Evolutionary conservation across 1,140 invertebrate genomes (phyloP).

Genomic region (Bursaphelenchus mucronatus): DNA sequence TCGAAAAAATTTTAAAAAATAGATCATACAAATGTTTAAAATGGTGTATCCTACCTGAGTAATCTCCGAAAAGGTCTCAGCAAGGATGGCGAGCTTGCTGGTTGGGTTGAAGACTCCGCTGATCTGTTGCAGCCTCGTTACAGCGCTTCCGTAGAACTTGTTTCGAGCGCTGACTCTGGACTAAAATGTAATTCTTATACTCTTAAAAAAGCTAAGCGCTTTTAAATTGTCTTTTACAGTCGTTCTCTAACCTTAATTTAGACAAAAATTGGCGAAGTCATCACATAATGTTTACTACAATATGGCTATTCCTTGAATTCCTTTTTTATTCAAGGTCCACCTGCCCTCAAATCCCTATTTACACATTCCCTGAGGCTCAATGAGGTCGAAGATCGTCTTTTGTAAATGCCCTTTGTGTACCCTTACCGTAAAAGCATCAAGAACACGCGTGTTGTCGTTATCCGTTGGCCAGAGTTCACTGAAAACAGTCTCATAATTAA

Average conservation of each 20-base stretch:
- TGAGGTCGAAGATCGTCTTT: no score
- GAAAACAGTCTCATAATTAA: not conserved
- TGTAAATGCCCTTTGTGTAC: not conserved
- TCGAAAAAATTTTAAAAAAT: not conserved
- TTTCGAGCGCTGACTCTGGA: constrained; percentile 33
- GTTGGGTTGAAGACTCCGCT: constrained; percentile 75
- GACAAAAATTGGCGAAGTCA: constrained; percentile 46
- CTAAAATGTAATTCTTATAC: constrained; percentile 32
- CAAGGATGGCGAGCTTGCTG: constrained; percentile 74
- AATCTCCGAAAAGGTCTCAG: constrained; percentile 74
- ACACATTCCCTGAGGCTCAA: no score
- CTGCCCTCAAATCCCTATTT: constrained; percentile 9
- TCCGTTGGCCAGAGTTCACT: constrained; percentile 32
- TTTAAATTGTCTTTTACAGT: not conserved
- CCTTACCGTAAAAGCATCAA: constrained; percentile 29
- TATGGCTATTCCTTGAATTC: constrained; percentile 5
- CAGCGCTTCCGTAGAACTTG: constrained; percentile 63
- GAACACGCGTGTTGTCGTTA: constrained; percentile 22
- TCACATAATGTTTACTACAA: constrained; percentile 16
- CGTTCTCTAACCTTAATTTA: constrained; percentile 25
- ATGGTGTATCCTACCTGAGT: constrained; percentile 65
- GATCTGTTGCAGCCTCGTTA: constrained; percentile 72
- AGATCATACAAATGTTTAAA: not conserved
- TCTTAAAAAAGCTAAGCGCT: constrained; percentile 13
- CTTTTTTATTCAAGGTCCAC: not conserved